phyloP scores from a whole-genome alignment of 2,888 invertebrate species.

The Coleophora flavipennella region DNA sequence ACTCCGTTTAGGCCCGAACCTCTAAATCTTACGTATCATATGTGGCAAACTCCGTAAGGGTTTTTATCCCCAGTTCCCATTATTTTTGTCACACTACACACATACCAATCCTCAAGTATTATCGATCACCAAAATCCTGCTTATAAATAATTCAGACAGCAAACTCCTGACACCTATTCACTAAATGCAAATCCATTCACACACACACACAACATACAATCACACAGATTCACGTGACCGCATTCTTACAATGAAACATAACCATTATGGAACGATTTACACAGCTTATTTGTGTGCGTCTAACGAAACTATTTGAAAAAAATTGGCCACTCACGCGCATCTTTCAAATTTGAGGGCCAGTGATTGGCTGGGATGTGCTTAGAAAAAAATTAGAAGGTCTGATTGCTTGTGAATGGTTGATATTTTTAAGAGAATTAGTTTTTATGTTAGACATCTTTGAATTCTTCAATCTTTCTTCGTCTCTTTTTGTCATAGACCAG shows the following conservation, averaged over 20 bases:
- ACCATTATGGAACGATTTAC: no score
- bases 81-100: no score
- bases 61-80: no score
- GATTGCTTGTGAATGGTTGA: conserved; percentile 22
- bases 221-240: conserved; percentile 7
- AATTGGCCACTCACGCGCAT: conserved; percentile 57
- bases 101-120: no score
- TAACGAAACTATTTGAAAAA: conserved; percentile 38
- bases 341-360: conserved; percentile 27
- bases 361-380: conserved; percentile 37
- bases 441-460: no score
- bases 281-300: conserved; percentile 35
- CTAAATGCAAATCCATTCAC: conserved; percentile 48
- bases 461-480: no score
- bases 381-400: conserved; percentile 46
- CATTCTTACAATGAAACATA: neutral
- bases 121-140: conserved; percentile 29
- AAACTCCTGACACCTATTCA: conserved; percentile 46
- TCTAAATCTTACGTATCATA: no score
- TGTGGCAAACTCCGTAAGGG: no score
- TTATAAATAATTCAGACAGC: conserved; percentile 37
- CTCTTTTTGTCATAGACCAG: no score
- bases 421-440: conserved; percentile 12
- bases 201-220: conserved; percentile 14
- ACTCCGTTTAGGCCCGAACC: no score